phyloP scores from a whole-genome alignment of 1,140 invertebrate genomes.

The Holotrichia oblita region DNA sequence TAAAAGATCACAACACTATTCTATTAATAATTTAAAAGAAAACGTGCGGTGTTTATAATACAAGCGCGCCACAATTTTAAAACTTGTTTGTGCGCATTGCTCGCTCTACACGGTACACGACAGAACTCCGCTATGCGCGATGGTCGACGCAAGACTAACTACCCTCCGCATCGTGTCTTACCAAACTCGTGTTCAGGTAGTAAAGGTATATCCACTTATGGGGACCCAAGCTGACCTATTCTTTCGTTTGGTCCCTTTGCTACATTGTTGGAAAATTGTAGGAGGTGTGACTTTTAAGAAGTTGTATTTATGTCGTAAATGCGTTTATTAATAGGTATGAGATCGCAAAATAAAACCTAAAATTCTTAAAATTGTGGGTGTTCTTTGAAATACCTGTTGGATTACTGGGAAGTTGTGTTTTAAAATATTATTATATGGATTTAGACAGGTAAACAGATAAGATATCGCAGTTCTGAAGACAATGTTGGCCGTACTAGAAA shows the following conservation, averaged over 20 bases:
- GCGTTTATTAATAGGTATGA: too few species aligned
- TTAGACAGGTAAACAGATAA: too few species aligned
- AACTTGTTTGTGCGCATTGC: neutral
- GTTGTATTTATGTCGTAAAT: neutral
- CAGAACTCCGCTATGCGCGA: slow-evolving; percentile 9
- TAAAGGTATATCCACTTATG: neutral
- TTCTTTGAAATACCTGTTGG: too few species aligned
- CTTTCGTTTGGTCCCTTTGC: neutral
- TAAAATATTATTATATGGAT: too few species aligned
- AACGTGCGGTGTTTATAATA: neutral
- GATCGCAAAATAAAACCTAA: too few species aligned
- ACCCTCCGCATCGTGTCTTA: neutral
- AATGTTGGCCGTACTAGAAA: too few species aligned
- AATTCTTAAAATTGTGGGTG: too few species aligned
- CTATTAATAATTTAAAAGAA: slow-evolving; percentile 12
- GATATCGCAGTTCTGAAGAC: too few species aligned
- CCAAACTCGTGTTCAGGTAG: slow-evolving; percentile 7
- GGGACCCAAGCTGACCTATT: neutral
- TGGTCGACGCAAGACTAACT: slow-evolving; percentile 27
- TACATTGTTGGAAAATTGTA: neutral
- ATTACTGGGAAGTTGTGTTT: too few species aligned
- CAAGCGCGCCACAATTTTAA: slow-evolving; percentile 9
- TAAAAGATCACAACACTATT: slow-evolving; percentile 5
- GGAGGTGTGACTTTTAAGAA: neutral
- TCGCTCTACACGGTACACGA: neutral